phyloP scores from a whole-genome alignment of 2,113 vertebrate species.

The rat (Rattus norvegicus) region DNA sequence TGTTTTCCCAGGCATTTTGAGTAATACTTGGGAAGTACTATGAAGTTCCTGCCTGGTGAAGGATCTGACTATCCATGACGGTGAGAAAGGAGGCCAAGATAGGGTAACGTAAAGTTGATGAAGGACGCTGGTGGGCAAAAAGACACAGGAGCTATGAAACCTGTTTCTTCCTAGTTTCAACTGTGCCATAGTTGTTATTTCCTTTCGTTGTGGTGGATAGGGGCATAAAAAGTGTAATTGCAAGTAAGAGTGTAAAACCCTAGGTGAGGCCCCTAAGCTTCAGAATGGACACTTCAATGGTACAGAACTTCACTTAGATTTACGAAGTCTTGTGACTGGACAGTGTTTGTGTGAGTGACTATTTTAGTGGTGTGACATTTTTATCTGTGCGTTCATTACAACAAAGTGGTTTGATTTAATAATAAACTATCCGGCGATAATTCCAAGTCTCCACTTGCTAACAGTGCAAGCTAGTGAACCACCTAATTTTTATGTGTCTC shows the following conservation, averaged over 20 bases:
- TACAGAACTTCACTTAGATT: not conserved
- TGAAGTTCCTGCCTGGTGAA: not conserved
- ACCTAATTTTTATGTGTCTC: slow-evolving; percentile 13
- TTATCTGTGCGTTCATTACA: not conserved
- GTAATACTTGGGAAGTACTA: not conserved
- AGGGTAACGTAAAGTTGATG: not conserved
- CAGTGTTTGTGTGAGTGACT: not conserved
- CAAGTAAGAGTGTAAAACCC: too few species aligned
- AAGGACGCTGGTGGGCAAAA: not conserved
- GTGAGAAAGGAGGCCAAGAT: not conserved
- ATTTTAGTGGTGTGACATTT: not conserved
- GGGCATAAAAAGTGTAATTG: not conserved
- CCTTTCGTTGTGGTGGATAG: not conserved
- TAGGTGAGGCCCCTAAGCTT: not conserved
- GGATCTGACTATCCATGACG: not conserved
- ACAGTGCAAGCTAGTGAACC: not conserved
- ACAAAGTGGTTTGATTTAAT: not conserved
- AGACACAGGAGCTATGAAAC: not conserved
- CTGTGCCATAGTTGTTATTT: not conserved
- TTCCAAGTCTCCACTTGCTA: slow-evolving; percentile 24
- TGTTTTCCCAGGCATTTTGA: not conserved
- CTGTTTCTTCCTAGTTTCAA: not conserved
- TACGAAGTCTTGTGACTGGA: too few species aligned
- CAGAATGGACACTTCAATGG: too few species aligned
- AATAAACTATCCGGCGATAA: not conserved